These are phyloP conservation scores for Trichogramma pretiosum DNA, from an alignment of 1,140 invertebrate genomes.

Conservation along the genomic window DNA sequence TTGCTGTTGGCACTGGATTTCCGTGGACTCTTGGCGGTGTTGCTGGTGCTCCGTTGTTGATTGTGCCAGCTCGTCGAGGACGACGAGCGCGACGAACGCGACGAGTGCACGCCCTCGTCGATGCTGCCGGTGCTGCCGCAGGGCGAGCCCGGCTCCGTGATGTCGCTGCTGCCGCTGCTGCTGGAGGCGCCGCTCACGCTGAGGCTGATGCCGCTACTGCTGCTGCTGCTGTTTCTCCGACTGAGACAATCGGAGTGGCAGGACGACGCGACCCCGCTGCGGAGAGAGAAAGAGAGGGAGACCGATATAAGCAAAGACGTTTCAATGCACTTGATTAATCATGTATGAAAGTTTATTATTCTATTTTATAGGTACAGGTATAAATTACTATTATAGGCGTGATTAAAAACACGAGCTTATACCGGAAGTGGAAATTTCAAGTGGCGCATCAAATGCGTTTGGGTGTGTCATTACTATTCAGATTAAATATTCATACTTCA, in stretches of 20 bases:
- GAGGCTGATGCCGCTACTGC: slow-evolving; percentile 60
- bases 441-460: no score
- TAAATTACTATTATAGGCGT: no score
- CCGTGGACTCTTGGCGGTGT: slow-evolving; percentile 36
- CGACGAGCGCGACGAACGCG: slow-evolving; percentile 40
- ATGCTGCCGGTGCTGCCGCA: slow-evolving; percentile 55
- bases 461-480: no score
- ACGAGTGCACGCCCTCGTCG: slow-evolving; percentile 39
- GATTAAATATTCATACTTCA: no score
- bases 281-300: no score
- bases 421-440: no score
- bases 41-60: background rate
- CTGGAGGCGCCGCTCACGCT: slow-evolving; percentile 53
- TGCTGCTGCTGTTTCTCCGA: slow-evolving; percentile 66
- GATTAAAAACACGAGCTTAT: no score
- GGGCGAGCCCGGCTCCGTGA: slow-evolving; percentile 72
- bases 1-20: slow-evolving; percentile 35
- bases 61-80: slow-evolving; percentile 19
- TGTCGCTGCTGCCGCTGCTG: slow-evolving; percentile 63
- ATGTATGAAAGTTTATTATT: no score
- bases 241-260: slow-evolving; percentile 57
- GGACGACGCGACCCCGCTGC: slow-evolving; percentile 64
- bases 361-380: no score
- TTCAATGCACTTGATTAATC: no score
- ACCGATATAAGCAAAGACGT: no score